Conservation (phyloP, 2,888 invertebrate genomes). For the Drosophila infuscata region DNA sequence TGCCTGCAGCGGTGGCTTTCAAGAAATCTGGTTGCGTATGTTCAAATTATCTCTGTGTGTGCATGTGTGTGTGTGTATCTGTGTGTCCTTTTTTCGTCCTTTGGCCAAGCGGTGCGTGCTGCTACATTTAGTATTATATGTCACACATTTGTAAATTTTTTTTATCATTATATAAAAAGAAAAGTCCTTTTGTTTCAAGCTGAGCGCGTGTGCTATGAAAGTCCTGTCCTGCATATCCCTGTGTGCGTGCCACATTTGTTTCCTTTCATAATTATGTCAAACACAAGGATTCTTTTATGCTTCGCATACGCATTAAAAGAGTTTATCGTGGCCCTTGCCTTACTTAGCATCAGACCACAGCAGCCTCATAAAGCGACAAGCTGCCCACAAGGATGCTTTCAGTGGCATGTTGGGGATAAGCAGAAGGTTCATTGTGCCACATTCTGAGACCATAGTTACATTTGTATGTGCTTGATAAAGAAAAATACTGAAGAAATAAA, state of each 20-base stretch:
- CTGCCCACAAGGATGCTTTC: slow-evolving; percentile 19
- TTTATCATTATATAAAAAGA: slow-evolving; percentile 74
- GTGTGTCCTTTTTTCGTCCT: slow-evolving; percentile 68
- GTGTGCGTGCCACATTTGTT: slow-evolving; percentile 70
- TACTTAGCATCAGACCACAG: slow-evolving; percentile 32
- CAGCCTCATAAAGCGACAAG: slow-evolving; percentile 38
- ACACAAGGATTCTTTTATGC: slow-evolving; percentile 76
- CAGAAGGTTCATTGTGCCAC: slow-evolving; percentile 30
- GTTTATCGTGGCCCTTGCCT: slow-evolving; percentile 58
- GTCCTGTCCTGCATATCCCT: slow-evolving; percentile 42
- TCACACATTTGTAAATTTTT: slow-evolving; percentile 61
- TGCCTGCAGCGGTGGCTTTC: slow-evolving; percentile 37
- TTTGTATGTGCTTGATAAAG: slow-evolving; percentile 5
- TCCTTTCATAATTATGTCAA: slow-evolving; percentile 82
- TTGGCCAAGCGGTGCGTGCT: slow-evolving; percentile 37
- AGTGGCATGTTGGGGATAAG: slow-evolving; percentile 18
- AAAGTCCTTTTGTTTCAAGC: slow-evolving; percentile 73
- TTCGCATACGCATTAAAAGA: slow-evolving; percentile 53
- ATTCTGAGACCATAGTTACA: slow-evolving; percentile 11
- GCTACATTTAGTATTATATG: slow-evolving; percentile 63
- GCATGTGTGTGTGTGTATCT: slow-evolving; percentile 16
- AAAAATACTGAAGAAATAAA: background rate
- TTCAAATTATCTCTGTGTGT: slow-evolving; percentile 4
- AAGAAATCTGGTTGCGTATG: slow-evolving; percentile 31
- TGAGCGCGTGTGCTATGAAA: slow-evolving; percentile 60